These are phyloP conservation scores for Gryllus longicercus DNA, from an alignment of 2,888 invertebrate species.

Conservation along the genomic window DNA sequence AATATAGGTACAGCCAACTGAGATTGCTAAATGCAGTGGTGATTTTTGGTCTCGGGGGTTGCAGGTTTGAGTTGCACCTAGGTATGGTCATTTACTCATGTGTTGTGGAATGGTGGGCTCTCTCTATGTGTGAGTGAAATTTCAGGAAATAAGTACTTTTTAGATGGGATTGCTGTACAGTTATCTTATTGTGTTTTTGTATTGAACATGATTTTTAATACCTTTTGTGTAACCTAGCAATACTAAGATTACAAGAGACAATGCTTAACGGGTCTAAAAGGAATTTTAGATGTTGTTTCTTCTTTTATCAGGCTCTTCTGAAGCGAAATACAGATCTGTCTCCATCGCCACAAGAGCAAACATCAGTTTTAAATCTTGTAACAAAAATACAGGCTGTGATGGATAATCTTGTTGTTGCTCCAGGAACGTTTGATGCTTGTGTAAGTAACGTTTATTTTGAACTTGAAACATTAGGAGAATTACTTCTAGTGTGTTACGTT, in stretches of 20 bases:
- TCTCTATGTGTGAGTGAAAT: too few relatives aligned
- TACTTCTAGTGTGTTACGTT: background rate
- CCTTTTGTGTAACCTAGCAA: background rate
- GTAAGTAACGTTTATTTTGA: conserved; percentile 60
- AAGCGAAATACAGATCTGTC: conserved; percentile 90
- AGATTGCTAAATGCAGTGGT: too few relatives aligned
- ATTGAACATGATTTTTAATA: background rate
- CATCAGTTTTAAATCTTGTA: conserved; percentile 86
- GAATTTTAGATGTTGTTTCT: background rate
- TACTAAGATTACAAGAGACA: too few relatives aligned
- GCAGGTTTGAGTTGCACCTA: too few relatives aligned
- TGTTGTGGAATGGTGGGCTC: too few relatives aligned
- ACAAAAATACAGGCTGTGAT: conserved; percentile 92
- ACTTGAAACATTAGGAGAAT: background rate
- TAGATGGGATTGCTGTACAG: too few relatives aligned
- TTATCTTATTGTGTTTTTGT: too few relatives aligned
- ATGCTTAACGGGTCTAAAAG: too few relatives aligned
- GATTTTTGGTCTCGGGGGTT: too few relatives aligned
- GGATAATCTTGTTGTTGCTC: conserved; percentile 91
- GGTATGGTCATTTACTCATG: too few relatives aligned
- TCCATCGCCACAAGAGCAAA: conserved; percentile 86
- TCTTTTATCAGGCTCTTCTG: conserved; percentile 69
- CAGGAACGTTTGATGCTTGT: conserved; percentile 91
- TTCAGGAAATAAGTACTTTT: too few relatives aligned
- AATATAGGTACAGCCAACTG: too few relatives aligned